Evolutionary conservation across 1,140 invertebrate species (phyloP), one percentile per base, ranked within the genome.

Genomic region (Saccostrea echinata): DNA sequence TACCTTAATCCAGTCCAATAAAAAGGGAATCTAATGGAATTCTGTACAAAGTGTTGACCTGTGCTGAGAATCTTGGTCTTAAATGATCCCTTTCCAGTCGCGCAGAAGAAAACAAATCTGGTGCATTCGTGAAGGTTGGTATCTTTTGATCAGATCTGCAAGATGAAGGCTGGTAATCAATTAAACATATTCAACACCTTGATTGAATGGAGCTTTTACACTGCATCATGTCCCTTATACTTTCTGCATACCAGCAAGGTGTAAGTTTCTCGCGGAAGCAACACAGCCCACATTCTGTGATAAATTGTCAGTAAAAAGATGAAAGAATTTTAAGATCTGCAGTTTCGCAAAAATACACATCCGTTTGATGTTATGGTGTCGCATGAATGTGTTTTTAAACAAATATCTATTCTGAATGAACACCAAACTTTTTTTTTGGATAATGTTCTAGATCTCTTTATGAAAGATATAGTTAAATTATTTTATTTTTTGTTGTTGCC

Each of bases 141-240:
- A 71, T 71, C 68, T 30, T 71, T 33, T 71, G 68, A 71, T 71
- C 68, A 71, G 13, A 71, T 30, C 64, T 71, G 30, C 64, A 71
- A 33, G 9, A 71, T 71, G 68, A 71, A 33, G n/a, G 68, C 27
- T 33, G 68, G 68, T 71, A 71, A 71, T 71, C 68, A 71, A 71
- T 71, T 71, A 71, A 30, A 71, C 68, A 71, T 71, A 71, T 71
- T 71, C 68, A 71, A 71, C 68, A 71, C 68, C 68, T 71, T 71
- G 68, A 71, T 30, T 71, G 30, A 71, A 71, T 71, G 68, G 68
- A 24, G 24, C n/a, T 71, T 71, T 27, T 33, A 71, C 68, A 27
- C 68, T 71, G 68, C 68, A 71, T 71, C 68, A 71, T 11, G 24
- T 33, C 8, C 68, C 24, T 71, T 18, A 21, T 57, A 57, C 55